Evolutionary conservation across 1,140 invertebrate genomes (phyloP), one percentile per base, ranked within the genome.

Genomic region (Drosophila nasuta): DNA sequence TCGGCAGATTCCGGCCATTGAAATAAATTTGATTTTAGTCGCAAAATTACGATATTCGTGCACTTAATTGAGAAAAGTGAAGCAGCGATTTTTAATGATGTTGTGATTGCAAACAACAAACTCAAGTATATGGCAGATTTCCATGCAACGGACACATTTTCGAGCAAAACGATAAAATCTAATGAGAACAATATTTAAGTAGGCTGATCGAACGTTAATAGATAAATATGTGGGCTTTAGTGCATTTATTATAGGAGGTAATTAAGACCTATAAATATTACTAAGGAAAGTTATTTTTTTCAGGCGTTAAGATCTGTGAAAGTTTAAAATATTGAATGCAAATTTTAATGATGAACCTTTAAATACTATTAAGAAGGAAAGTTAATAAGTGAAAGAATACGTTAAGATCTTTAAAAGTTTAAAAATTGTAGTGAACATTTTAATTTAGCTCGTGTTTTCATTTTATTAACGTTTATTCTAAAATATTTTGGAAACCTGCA

Each of bases 21-120:
- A 89, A 85, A 80, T 89, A 89, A 89, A 89, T 89, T 77, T 76
- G 75, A 79, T 81, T 81, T 89, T 89, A 85, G 81, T 90, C 78
- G 56, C 68, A 79, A 73, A 81, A 81, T 89, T 81, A 89, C 81
- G 81, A 81, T 81, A 78, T 57, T 74, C 52, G 5, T 71, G 59
- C 64, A 63, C 66, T 83, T 88, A 89, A 89, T 89, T 89, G 79
- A 81, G 81, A 89, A 81, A 89, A 81, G 81, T 89, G 85, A 66
- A 69, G 80, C 77, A 77, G 71, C 75, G 78, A 71, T 85, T 89
- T 88, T 89, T 76, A 89, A 89, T 87, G 79, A 87, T 82, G 82
- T 80, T 82, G 65, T 87, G 66, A 62, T 73, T 70, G 70, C 45
- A 54, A 62, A 70, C 20, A 66, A 56, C 35, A 38, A 59, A 59